Percentiles rank a stretch among this genome's conserved stretches.
phyloP scores from a whole-genome alignment of 2,888 invertebrate genomes.

The Cecidostiba fungosa region DNA sequence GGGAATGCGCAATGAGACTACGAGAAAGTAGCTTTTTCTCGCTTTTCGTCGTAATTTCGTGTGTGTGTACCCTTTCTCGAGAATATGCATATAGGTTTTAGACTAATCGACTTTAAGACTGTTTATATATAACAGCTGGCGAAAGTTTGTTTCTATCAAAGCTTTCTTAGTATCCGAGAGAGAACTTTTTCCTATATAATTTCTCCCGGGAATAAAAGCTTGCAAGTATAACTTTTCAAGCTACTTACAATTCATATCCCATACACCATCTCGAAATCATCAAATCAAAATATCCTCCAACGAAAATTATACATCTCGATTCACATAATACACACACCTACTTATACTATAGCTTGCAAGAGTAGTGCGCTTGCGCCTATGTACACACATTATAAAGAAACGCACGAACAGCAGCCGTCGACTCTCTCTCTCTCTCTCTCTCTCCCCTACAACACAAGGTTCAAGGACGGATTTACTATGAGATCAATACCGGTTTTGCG shows the following conservation, averaged over 20 bases:
- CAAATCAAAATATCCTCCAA: neutral
- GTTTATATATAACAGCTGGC: too few relatives aligned
- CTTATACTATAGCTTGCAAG: too few relatives aligned
- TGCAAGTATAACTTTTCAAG: neutral
- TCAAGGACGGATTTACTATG: slow-evolving; percentile 61
- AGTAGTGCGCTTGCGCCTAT: neutral
- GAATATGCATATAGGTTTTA: neutral
- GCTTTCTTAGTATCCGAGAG: too few relatives aligned
- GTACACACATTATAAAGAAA: slow-evolving; percentile 34
- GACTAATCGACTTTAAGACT: too few relatives aligned
- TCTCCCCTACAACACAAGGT: slow-evolving; percentile 51
- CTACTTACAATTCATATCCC: neutral
- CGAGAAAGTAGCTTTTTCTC: neutral
- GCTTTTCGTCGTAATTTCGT: neutral
- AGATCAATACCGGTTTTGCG: slow-evolving; percentile 60
- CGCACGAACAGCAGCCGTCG: slow-evolving; percentile 44
- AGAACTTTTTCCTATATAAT: too few relatives aligned
- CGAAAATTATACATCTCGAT: slow-evolving; percentile 2
- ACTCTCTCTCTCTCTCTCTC: slow-evolving; percentile 32
- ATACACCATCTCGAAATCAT: neutral
- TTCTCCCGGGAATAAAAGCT: too few relatives aligned
- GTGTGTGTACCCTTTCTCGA: neutral
- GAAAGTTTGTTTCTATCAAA: too few relatives aligned
- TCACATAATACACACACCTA: neutral
- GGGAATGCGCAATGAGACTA: neutral